Conservation (phyloP, 1,140 invertebrate species). For the Pinna nobilis region DNA sequence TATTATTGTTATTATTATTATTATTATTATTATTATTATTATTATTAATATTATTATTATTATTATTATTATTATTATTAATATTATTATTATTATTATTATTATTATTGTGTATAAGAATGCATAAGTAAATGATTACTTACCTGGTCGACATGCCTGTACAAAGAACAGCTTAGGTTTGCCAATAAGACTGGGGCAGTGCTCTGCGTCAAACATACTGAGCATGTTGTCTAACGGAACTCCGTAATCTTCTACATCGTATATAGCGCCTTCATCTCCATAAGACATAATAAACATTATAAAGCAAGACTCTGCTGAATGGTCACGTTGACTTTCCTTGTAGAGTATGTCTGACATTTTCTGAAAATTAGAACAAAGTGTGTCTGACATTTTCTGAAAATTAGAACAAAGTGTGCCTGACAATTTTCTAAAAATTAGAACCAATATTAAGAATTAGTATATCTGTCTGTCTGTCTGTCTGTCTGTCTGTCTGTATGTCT, state of each 20-base stretch:
- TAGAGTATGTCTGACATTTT: neutral
- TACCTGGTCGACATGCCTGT: conserved; percentile 14
- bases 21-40: too few relatives aligned
- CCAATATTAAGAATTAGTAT: too few relatives aligned
- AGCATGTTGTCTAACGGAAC: conserved; percentile 15
- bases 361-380: neutral
- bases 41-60: too few relatives aligned
- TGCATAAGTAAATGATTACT: too few relatives aligned
- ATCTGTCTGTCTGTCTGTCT: too few relatives aligned
- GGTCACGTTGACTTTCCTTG: conserved; percentile 2
- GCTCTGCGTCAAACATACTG: conserved; percentile 11
- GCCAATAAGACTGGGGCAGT: conserved; percentile 27
- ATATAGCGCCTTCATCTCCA: conserved; percentile 27
- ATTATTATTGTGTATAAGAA: too few relatives aligned
- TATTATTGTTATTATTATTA: too few relatives aligned
- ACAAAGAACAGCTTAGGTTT: conserved; percentile 39
- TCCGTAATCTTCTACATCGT: conserved; percentile 6
- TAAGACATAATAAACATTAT: conserved; percentile 29
- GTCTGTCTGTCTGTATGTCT: too few relatives aligned
- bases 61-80: too few relatives aligned
- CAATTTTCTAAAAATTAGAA: neutral
- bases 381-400: neutral
- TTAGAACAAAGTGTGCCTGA: neutral
- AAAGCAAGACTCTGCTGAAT: conserved; percentile 5
- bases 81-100: too few relatives aligned